phyloP scores from a whole-genome alignment of 2,888 invertebrate genomes.

The Exocentrus adspersus region DNA sequence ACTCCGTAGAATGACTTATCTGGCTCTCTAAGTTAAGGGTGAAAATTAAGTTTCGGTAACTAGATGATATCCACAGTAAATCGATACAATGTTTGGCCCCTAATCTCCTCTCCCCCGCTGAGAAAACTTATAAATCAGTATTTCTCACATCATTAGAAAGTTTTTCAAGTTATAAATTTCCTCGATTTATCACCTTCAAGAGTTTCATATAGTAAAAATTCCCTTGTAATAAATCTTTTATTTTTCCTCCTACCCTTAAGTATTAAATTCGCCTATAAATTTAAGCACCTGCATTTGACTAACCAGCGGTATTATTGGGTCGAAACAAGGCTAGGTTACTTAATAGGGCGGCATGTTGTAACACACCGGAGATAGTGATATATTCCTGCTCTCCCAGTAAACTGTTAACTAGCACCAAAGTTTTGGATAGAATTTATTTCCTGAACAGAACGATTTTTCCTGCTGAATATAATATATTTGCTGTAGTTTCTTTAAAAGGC shows the following conservation, averaged over 20 bases:
- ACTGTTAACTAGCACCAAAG: no score
- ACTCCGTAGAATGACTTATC: constrained; percentile 25
- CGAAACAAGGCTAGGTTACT: background rate
- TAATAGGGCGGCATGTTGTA: background rate
- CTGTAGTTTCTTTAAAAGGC: no score
- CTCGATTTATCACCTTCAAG: constrained; percentile 20
- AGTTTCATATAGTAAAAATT: constrained; percentile 20
- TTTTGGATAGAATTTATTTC: no score
- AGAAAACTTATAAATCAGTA: constrained; percentile 12
- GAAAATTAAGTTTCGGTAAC: no score
- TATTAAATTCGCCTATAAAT: constrained; percentile 15
- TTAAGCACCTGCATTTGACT: constrained; percentile 23
- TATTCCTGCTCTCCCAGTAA: background rate
- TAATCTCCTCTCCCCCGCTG: background rate
- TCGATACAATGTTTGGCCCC: no score
- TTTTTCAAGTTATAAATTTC: constrained; percentile 18
- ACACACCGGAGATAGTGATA: background rate
- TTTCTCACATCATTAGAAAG: constrained; percentile 19
- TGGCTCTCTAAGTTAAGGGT: constrained; percentile 12
- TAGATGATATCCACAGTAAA: no score
- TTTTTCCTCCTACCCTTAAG: constrained; percentile 7
- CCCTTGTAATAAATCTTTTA: constrained; percentile 18
- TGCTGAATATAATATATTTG: no score
- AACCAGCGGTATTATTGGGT: background rate
- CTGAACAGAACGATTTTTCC: no score